Evolutionary conservation across 53 echinoderm and acorn worm genomes (phyloP).

Genomic region (Crossaster papposus): DNA sequence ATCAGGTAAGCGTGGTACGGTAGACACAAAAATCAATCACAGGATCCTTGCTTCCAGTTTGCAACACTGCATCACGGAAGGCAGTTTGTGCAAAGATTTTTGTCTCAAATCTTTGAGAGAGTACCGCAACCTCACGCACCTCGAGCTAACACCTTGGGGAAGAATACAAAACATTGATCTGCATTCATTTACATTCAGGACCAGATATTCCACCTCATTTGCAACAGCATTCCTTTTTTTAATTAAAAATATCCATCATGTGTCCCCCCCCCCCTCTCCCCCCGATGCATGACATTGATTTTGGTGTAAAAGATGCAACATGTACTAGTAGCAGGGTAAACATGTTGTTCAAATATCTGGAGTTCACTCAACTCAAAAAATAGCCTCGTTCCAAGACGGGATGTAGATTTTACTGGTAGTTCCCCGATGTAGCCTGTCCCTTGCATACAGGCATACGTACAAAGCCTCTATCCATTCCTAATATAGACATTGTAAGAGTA

Average conservation of each 20-base stretch:
- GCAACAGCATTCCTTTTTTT: background rate
- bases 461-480: too few relatives aligned
- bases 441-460: too few relatives aligned
- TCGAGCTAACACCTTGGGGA: background rate
- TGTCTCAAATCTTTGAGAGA: slow-evolving; percentile 19
- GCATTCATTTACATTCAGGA: background rate
- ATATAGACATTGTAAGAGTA: too few relatives aligned
- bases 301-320: background rate
- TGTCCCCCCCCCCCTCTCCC: background rate
- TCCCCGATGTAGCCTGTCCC: too few relatives aligned
- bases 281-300: background rate
- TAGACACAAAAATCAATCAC: slow-evolving; percentile 44
- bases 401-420: too few relatives aligned
- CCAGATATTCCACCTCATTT: too few relatives aligned
- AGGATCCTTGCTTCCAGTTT: slow-evolving; percentile 30
- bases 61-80: slow-evolving; percentile 9
- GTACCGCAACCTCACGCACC: background rate
- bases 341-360: background rate
- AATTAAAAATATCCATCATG: background rate
- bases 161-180: background rate
- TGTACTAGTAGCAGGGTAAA: background rate
- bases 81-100: slow-evolving; percentile 34
- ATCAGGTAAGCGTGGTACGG: slow-evolving; percentile 8
- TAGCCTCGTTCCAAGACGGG: too few relatives aligned
- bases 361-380: background rate